phyloP scores from a whole-genome alignment of 2,113 vertebrate genomes.

The Tetrax tetrax region DNA sequence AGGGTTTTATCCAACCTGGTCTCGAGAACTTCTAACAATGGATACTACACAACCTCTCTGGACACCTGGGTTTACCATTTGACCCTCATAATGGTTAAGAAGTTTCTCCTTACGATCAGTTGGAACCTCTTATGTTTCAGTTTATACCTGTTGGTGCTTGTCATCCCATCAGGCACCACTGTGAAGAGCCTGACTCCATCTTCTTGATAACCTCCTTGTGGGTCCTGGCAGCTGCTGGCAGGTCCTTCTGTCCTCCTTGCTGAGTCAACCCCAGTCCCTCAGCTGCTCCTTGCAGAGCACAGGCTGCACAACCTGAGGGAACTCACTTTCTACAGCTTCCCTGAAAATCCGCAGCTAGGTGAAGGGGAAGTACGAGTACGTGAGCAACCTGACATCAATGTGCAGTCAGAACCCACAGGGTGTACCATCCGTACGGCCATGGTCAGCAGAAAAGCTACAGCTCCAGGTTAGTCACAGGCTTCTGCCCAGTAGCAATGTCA shows the following conservation, averaged over 20 bases:
- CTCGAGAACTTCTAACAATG: background rate
- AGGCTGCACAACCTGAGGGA: background rate
- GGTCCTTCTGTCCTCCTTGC: background rate
- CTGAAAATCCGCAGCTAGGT: accelerated
- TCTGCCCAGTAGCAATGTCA: background rate
- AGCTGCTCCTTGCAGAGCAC: background rate
- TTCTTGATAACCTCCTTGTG: background rate
- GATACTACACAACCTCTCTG: background rate
- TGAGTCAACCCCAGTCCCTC: background rate
- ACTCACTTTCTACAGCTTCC: background rate
- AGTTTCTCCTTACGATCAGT: background rate
- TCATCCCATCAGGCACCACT: background rate
- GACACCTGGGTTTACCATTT: too few relatives aligned
- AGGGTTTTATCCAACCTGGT: background rate
- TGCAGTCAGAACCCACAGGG: background rate
- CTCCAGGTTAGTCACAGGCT: background rate
- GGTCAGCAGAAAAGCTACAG: background rate
- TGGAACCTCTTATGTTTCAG: background rate
- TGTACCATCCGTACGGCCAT: accelerated
- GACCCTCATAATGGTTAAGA: background rate
- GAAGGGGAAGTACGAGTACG: accelerated
- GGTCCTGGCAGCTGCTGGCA: background rate
- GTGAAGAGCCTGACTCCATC: background rate
- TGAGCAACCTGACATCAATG: background rate
- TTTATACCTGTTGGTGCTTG: background rate